Evolutionary conservation across 2,797 vertebrate species (phyloP), one percentile per base, ranked within the genome.

Genomic region (Calcarius lapponicus): DNA sequence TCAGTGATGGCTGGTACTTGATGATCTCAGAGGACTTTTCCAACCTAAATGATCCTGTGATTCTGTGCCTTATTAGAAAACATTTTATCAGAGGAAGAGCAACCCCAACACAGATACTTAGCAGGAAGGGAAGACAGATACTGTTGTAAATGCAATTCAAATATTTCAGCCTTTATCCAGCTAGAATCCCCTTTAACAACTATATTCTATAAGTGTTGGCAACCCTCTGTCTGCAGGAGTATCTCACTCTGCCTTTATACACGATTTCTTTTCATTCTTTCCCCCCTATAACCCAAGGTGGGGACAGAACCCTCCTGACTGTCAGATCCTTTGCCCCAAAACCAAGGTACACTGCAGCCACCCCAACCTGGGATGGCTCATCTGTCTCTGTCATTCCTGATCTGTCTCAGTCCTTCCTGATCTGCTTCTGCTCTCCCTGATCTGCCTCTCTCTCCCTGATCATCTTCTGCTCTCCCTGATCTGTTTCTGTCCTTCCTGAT

Each of bases 401-500:
- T 64, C n/a, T 5, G 0, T 10, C 3, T 50, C 25, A 26, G 7
- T 15, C 2, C 15, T 11, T 10, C 32, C 42, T n/a, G 31, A 28
- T 64, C 26, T 5, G 0, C 14, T 0, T 47, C 43, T 75, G n/a
- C 11, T 6, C 48, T 50, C 8, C 48, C 25, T 50, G 25, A 50
- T 26, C 48, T 15, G 4, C 48, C 1, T 50, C 25, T 50, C 9
- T 2, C 11, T 8, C 7, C 42, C 62, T 32, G 21, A 28, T 64
- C n/a, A 13, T 40, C 38, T 13, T 50, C 25, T 50, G 15, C 9
- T 2, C 11, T 8, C 7, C 42, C 62, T 32, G 31, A 28, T 64
- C n/a, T 4, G 0, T 13, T 1, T 50, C 25, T 50, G 17, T 12
- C 2, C 20, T 11, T 6, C 22, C 62, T n/a, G 31, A 19, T 64